Evolutionary conservation across 2,888 invertebrate species (phyloP).

Genomic region (Agrotis clavis): DNA sequence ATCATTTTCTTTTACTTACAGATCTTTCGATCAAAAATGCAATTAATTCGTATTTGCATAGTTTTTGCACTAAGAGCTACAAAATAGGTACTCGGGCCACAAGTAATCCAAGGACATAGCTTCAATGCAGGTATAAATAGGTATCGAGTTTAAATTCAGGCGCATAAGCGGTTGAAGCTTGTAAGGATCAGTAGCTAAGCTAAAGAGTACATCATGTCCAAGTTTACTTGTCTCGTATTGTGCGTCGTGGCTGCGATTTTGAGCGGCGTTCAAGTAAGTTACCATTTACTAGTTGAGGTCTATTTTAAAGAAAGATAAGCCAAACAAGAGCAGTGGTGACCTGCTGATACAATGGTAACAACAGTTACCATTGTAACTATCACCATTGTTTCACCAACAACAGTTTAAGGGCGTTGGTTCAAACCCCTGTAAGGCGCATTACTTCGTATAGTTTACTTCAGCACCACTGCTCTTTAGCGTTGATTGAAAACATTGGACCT

Average conservation of each 20-base stretch:
- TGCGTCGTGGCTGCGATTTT: constrained; percentile 39
- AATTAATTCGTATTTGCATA: not conserved
- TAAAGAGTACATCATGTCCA: constrained; percentile 37
- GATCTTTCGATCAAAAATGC: not conserved
- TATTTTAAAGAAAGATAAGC: not conserved
- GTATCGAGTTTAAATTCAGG: not conserved
- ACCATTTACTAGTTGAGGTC: not conserved
- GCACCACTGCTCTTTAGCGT: too few relatives aligned
- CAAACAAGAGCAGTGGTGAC: too few relatives aligned
- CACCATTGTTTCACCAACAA: too few relatives aligned
- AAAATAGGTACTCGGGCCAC: not conserved
- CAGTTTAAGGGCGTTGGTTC: too few relatives aligned
- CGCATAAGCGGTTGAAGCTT: constrained; percentile 17
- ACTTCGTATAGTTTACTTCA: too few relatives aligned
- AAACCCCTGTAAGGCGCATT: too few relatives aligned
- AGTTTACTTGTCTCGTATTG: constrained; percentile 30
- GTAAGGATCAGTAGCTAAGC: constrained; percentile 10
- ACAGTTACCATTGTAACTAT: too few relatives aligned
- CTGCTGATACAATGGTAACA: too few relatives aligned
- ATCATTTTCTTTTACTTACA: not conserved
- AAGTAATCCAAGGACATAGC: constrained; percentile 14
- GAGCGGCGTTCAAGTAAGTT: constrained; percentile 45
- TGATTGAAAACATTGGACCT: too few relatives aligned
- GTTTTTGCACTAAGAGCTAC: constrained; percentile 2
- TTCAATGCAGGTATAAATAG: constrained; percentile 29